phyloP scores from a whole-genome alignment of 2,113 vertebrate species.

The Spizaetus ornatus region DNA sequence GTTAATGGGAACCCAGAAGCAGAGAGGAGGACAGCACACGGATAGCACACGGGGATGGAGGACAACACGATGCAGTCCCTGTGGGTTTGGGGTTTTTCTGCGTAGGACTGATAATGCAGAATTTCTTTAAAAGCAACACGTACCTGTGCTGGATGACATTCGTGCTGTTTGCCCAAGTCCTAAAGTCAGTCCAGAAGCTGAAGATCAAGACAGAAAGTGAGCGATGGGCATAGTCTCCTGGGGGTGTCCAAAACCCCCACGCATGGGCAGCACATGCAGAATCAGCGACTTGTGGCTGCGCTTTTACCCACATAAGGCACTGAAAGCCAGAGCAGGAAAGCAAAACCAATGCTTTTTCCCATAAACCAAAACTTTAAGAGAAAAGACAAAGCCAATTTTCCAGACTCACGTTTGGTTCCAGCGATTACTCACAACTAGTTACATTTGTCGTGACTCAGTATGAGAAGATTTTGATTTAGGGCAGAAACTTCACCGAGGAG shows the following conservation, averaged over 20 bases:
- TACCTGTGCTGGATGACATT: not conserved
- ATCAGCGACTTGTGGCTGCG: accelerated
- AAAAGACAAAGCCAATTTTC: not conserved
- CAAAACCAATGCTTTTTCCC: not conserved
- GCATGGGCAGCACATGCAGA: accelerated
- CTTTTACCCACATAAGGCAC: not conserved
- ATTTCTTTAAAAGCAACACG: not conserved
- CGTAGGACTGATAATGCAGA: not conserved
- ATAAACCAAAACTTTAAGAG: not conserved
- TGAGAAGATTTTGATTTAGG: not conserved
- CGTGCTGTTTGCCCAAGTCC: not conserved
- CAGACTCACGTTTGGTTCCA: not conserved
- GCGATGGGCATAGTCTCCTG: not conserved
- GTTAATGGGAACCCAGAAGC: not conserved
- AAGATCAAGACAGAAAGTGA: not conserved
- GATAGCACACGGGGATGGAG: not conserved
- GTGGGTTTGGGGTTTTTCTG: too few relatives aligned
- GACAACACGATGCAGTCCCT: not conserved
- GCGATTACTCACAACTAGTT: not conserved
- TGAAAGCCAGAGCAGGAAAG: not conserved
- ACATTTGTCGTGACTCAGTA: not conserved
- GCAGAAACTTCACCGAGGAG: not conserved
- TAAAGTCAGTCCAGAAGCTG: not conserved
- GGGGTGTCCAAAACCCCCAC: not conserved
- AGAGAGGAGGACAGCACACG: not conserved